A percentile compares a stretch with the other conserved stretches of the same genome.
These are phyloP conservation scores for Enteromius mattozi DNA, from an alignment of 2,797 vertebrate species.

Conservation along the genomic window DNA sequence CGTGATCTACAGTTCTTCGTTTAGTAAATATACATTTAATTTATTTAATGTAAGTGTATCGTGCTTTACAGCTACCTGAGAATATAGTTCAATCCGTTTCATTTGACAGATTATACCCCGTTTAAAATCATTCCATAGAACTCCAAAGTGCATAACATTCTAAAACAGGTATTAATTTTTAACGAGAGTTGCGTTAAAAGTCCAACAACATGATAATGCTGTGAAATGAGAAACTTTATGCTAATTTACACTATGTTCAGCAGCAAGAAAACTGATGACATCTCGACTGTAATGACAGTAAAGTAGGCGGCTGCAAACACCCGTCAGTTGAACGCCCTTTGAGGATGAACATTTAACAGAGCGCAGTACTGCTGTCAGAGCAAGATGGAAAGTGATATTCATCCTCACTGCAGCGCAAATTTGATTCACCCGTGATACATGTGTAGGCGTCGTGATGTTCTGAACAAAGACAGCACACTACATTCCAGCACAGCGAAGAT, in stretches of 20 bases:
- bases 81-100: neutral
- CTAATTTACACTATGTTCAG: neutral
- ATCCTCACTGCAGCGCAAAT: conserved; percentile 9
- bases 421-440: conserved; percentile 3
- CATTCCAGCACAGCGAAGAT: neutral
- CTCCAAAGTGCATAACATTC: neutral
- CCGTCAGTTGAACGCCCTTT: neutral
- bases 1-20: neutral
- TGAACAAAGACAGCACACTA: neutral
- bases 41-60: neutral
- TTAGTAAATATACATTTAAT: neutral
- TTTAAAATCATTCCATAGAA: neutral
- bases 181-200: neutral
- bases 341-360: neutral
- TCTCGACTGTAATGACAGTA: neutral
- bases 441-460: conserved; percentile 10
- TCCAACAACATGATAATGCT: neutral
- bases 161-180: neutral
- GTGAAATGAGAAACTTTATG: neutral
- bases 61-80: neutral
- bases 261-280: neutral
- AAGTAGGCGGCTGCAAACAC: neutral
- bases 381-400: conserved; percentile 1
- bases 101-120: neutral
- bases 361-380: conserved; percentile 3